A percentile compares a stretch with the other conserved stretches of the same genome.
These are phyloP conservation scores for Myiopsitta monachus DNA, from an alignment of 2,113 vertebrate genomes.

Conservation along the genomic window DNA sequence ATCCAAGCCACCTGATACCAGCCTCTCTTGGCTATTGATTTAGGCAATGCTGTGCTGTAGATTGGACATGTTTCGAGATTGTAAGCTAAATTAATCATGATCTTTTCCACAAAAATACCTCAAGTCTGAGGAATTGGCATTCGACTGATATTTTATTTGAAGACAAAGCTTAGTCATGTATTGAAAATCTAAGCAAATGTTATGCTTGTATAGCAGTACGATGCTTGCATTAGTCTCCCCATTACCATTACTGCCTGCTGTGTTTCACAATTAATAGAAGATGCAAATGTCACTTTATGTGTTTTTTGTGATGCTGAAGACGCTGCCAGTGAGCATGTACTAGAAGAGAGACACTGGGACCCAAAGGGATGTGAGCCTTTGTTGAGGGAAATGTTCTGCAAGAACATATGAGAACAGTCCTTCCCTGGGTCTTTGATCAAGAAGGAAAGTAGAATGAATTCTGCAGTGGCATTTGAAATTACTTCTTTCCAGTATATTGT, in stretches of 20 bases:
- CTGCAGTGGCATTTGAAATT: background rate
- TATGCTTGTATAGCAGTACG: background rate
- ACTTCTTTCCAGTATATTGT: background rate
- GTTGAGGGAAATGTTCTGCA: background rate
- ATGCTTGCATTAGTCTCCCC: background rate
- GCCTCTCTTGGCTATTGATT: background rate
- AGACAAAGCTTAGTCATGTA: background rate
- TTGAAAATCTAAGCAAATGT: background rate
- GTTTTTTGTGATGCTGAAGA: background rate
- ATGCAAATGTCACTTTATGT: background rate
- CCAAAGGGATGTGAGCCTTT: background rate
- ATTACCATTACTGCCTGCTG: background rate
- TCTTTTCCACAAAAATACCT: background rate
- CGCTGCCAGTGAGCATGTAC: background rate
- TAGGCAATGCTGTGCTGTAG: background rate
- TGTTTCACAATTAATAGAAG: background rate
- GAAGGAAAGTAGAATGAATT: background rate
- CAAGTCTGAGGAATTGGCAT: background rate
- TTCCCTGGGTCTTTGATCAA: background rate
- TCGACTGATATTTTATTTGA: background rate
- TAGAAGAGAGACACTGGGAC: background rate
- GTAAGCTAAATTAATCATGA: background rate
- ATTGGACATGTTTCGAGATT: background rate
- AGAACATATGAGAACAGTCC: background rate
- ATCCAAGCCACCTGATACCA: background rate